These are phyloP conservation scores for Drosophila cardini DNA, from an alignment of 1,140 invertebrate genomes.

Conservation along the genomic window DNA sequence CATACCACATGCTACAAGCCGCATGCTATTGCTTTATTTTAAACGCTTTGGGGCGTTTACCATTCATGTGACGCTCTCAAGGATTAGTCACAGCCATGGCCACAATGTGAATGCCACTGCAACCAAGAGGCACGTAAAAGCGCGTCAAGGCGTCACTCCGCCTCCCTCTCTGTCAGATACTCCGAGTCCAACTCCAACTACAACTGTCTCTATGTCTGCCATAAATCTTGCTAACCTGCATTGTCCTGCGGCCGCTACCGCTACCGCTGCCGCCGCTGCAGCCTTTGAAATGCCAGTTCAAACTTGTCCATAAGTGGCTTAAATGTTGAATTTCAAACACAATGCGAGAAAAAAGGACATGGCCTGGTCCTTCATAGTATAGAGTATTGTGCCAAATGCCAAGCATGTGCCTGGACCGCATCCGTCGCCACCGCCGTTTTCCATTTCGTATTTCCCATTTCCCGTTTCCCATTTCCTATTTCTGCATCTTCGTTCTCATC, in stretches of 20 bases:
- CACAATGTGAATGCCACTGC: constrained; percentile 40
- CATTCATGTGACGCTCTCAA: constrained; percentile 46
- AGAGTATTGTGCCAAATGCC: constrained; percentile 70
- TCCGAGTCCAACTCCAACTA: background rate
- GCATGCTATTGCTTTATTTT: constrained; percentile 67
- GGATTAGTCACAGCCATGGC: constrained; percentile 49
- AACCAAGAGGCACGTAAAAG: constrained; percentile 48
- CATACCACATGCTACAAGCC: constrained; percentile 54
- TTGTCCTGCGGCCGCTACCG: constrained; percentile 63
- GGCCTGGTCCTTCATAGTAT: constrained; percentile 46
- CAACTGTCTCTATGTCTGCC: constrained; percentile 50
- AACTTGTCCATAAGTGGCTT: constrained; percentile 78
- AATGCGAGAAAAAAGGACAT: constrained; percentile 64
- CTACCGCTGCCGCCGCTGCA: constrained; percentile 56
- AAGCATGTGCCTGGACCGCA: constrained; percentile 60
- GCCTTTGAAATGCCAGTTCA: constrained; percentile 81
- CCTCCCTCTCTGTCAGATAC: constrained; percentile 1
- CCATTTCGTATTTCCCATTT: background rate
- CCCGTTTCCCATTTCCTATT: background rate
- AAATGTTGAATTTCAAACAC: constrained; percentile 81
- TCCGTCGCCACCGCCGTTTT: constrained; percentile 25
- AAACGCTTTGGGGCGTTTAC: constrained; percentile 64
- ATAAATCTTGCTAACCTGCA: constrained; percentile 74
- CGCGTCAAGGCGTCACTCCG: constrained; percentile 50
- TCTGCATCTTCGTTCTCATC: background rate